Percentiles rank a stretch among this genome's conserved stretches.
phyloP scores from a whole-genome alignment of 2,888 invertebrate genomes.

The Drosophila borborema region DNA sequence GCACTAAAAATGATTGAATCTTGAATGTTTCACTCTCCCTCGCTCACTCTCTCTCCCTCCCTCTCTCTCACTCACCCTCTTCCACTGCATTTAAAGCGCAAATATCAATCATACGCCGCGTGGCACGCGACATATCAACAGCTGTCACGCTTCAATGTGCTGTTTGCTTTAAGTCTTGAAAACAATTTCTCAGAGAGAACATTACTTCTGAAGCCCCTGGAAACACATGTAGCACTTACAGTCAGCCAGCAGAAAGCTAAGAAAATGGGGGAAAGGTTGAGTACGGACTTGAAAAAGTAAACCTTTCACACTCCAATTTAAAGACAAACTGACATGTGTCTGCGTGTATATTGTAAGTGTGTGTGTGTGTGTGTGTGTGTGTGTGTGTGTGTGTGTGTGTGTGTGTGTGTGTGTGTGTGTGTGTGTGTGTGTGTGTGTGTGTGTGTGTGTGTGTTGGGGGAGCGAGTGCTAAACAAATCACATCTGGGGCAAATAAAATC shows the following conservation, averaged over 20 bases:
- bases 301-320: conserved; percentile 69
- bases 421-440: too few species aligned
- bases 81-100: conserved; percentile 20
- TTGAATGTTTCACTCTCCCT: background rate
- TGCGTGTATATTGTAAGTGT: conserved; percentile 9
- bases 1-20: conserved; percentile 28
- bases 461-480: conserved; percentile 71
- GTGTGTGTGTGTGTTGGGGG: background rate
- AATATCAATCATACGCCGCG: conserved; percentile 70
- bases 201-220: conserved; percentile 66
- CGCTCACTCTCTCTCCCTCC: too few species aligned
- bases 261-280: background rate
- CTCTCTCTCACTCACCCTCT: background rate
- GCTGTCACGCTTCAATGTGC: conserved; percentile 31
- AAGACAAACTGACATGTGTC: conserved; percentile 66
- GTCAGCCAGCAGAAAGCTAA: background rate
- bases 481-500: conserved; percentile 75
- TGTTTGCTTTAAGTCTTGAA: conserved; percentile 55
- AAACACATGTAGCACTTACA: conserved; percentile 70
- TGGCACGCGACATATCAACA: conserved; percentile 40
- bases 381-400: conserved; percentile 15
- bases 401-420: too few species aligned
- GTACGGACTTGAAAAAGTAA: conserved; percentile 31
- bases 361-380: conserved; percentile 1
- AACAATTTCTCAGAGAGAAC: conserved; percentile 62